These are phyloP conservation scores for Troides helena DNA, from an alignment of 2,888 invertebrate genomes.

Conservation along the genomic window DNA sequence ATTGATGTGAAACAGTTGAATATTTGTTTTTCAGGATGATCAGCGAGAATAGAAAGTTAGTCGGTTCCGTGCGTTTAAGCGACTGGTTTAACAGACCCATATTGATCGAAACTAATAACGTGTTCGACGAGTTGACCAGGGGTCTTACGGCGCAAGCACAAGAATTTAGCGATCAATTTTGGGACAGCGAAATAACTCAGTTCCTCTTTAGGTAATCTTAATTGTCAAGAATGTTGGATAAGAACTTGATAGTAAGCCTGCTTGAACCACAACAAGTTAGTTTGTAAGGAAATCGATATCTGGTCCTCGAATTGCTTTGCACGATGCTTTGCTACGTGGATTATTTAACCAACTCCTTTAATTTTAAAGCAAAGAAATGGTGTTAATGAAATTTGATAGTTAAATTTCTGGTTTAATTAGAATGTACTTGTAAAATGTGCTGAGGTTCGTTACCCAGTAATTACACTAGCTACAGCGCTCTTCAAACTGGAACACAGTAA, in stretches of 20 bases:
- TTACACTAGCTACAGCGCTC: too few species aligned
- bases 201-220: slow-evolving; percentile 65
- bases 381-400: too few species aligned
- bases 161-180: slow-evolving; percentile 87
- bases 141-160: slow-evolving; percentile 89
- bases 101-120: slow-evolving; percentile 82
- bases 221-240: background rate
- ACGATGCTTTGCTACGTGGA: too few species aligned
- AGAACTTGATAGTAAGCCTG: background rate
- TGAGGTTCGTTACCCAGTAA: too few species aligned
- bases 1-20: background rate
- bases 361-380: too few species aligned
- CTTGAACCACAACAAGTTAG: too few species aligned
- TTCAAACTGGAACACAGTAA: too few species aligned
- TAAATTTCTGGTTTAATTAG: too few species aligned
- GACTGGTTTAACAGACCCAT: slow-evolving; percentile 86
- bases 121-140: slow-evolving; percentile 86
- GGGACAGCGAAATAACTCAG: slow-evolving; percentile 85
- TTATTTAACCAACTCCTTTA: too few species aligned
- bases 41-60: slow-evolving; percentile 76
- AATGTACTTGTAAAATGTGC: too few species aligned
- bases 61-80: slow-evolving; percentile 82
- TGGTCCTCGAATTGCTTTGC: too few species aligned
- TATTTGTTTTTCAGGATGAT: slow-evolving; percentile 71
- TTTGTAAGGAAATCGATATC: too few species aligned